phyloP scores from a whole-genome alignment of 1,140 invertebrate species.

The Drosophila tristis region DNA sequence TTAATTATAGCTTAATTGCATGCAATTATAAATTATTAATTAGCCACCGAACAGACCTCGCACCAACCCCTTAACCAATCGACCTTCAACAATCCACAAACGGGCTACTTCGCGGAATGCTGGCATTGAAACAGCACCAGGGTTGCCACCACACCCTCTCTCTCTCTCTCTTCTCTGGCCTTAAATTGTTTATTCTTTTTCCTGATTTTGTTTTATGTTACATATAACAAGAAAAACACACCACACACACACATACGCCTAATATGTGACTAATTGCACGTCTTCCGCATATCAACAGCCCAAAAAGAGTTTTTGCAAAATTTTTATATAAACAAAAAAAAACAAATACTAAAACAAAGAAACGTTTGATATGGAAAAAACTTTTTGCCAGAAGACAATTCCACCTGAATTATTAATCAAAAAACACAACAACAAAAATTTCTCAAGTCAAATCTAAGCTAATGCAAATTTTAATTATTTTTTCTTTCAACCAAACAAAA shows the following conservation, averaged over 20 bases:
- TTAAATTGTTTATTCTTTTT: slow-evolving; percentile 18
- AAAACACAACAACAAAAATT: slow-evolving; percentile 26
- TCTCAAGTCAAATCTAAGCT: slow-evolving; percentile 49
- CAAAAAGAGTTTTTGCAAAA: slow-evolving; percentile 27
- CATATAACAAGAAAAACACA: slow-evolving; percentile 26
- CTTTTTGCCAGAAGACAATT: slow-evolving; percentile 41
- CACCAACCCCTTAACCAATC: slow-evolving; percentile 11
- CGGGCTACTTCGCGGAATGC: slow-evolving; percentile 9
- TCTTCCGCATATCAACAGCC: slow-evolving; percentile 43
- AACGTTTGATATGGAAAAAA: slow-evolving; percentile 32
- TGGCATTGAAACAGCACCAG: slow-evolving; percentile 17
- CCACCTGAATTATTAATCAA: slow-evolving; percentile 44
- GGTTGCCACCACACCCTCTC: background rate
- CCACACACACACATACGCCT: slow-evolving; percentile 31
- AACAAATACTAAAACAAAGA: slow-evolving; percentile 41
- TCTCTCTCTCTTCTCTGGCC: background rate
- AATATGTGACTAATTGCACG: slow-evolving; percentile 76
- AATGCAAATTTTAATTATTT: slow-evolving; percentile 75
- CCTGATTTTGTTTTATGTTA: slow-evolving; percentile 16
- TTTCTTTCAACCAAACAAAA: slow-evolving; percentile 62
- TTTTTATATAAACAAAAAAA: slow-evolving; percentile 27
- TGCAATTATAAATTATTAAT: slow-evolving; percentile 43
- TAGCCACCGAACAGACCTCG: slow-evolving; percentile 25
- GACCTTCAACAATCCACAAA: slow-evolving; percentile 7
- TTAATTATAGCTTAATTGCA: slow-evolving; percentile 50